Conservation (phyloP, 2,888 invertebrate species). For the Sceliomorpha sp. region DNA sequence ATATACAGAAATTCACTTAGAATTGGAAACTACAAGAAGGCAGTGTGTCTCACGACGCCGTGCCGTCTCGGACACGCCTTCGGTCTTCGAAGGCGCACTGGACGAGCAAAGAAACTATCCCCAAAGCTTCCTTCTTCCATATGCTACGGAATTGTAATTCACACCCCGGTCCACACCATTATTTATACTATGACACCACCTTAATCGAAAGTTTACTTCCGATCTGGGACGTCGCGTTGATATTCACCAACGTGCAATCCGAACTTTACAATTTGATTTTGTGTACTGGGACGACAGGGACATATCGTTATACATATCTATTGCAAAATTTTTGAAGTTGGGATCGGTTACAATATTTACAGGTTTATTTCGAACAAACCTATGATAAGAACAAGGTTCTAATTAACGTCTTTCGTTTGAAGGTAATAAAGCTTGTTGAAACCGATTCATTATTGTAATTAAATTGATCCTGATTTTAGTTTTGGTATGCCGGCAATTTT, state of each 20-base stretch:
- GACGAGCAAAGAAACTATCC: constrained; percentile 61
- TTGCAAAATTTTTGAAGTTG: too few species aligned
- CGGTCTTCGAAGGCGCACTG: constrained; percentile 39
- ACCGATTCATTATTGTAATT: too few species aligned
- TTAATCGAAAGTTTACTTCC: constrained; percentile 55
- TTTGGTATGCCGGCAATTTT: too few species aligned
- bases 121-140: constrained; percentile 61
- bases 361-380: too few species aligned
- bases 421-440: too few species aligned
- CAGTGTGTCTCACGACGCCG: constrained; percentile 76
- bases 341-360: too few species aligned
- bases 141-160: constrained; percentile 74
- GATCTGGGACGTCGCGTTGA: constrained; percentile 51
- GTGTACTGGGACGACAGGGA: too few species aligned
- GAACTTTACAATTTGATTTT: too few species aligned
- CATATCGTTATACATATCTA: too few species aligned
- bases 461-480: too few species aligned
- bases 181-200: constrained; percentile 59
- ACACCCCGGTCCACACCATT: constrained; percentile 63
- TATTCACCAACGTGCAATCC: constrained; percentile 43
- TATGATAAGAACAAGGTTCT: too few species aligned
- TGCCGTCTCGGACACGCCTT: constrained; percentile 73
- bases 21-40: constrained; percentile 55
- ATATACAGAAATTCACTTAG: constrained; percentile 42
- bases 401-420: too few species aligned